Percentiles rank a stretch among this genome's conserved stretches.
These are phyloP conservation scores for Aplysina aerophoba DNA, from an alignment of 37 sponge, comb jelly and placozoan species.

Conservation along the genomic window DNA sequence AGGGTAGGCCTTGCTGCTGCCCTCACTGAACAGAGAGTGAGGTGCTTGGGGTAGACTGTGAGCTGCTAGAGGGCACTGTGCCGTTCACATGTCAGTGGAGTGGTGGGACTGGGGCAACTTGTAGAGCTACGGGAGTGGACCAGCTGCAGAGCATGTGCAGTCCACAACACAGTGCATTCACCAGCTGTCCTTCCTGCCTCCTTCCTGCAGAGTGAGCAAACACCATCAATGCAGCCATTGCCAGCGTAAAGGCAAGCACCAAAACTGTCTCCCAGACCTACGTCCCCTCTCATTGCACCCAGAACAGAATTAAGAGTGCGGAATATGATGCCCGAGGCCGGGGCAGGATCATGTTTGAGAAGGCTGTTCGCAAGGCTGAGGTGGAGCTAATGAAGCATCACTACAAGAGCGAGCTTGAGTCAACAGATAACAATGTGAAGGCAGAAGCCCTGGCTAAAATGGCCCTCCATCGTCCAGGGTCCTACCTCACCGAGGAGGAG, in stretches of 20 bases:
- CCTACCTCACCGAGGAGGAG: constrained; percentile 47
- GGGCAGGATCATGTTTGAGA: constrained; percentile 1
- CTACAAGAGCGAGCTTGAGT: constrained; percentile 9
- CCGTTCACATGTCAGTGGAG: too few relatives aligned
- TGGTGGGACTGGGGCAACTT: too few relatives aligned
- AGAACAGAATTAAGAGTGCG: neutral
- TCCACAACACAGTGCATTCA: too few relatives aligned
- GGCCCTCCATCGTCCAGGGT: constrained; percentile 51
- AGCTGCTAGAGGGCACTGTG: too few relatives aligned
- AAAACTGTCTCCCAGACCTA: too few relatives aligned
- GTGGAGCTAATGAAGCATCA: neutral
- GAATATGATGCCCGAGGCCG: neutral
- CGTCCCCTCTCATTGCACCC: neutral
- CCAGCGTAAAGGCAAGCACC: neutral
- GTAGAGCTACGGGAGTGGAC: too few relatives aligned
- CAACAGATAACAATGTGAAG: constrained; percentile 11
- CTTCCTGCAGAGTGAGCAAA: neutral
- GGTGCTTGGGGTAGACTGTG: too few relatives aligned
- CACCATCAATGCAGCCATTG: neutral
- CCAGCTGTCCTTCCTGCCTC: neutral
- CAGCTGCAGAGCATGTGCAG: too few relatives aligned
- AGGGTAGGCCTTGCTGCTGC: too few relatives aligned
- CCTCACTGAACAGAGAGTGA: too few relatives aligned
- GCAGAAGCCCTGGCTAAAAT: constrained; percentile 53
- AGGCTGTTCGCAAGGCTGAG: constrained; percentile 20